Evolutionary conservation across 2,888 invertebrate species (phyloP), one percentile per base, ranked within the genome.

Genomic region (Diarsia rubi): DNA sequence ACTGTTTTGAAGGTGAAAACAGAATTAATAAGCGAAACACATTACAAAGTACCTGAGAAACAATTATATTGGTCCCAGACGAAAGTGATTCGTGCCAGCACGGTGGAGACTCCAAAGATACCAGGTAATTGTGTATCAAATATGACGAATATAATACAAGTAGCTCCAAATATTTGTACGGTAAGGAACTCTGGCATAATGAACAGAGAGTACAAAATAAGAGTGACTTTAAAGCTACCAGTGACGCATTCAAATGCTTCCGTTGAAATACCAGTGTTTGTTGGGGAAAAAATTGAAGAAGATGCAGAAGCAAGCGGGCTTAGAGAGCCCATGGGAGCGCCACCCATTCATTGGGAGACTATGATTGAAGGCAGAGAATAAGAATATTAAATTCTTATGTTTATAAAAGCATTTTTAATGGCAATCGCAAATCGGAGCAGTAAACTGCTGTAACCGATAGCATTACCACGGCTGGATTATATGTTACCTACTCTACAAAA

Each of bases 211-310:
- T 80, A 63, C 12, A 77, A 42, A n/a, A 2, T 83, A 24, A 77
- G 24, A 73, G 65, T 83, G 4, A 83, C 80, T n/a, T 31, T 83
- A n/a, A 76, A 57, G 31, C 21, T 77, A 19, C 83, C 83, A 16
- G 0, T 83, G 3, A 79, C 79, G 6, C 76, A 79, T 65, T 11
- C 60, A 14, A 83, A 83, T 70, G 65, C 60, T 3, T 75, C 52
- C 19, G 37, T 75, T 14, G 65, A 83, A 45, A 62, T 83, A 16
- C 80, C 83, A 16, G 52, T 83, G 5, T 80, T 73, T 52, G 54
- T 83, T 14, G 83, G 83, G 12, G 75, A 83, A 65, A 57, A 12
- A 37, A 5, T 47, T 52, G 45, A 16, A 44, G 37, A 11, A n/a
- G 44, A 1, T 21, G 16, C 12, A n/a, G 76, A 27, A 24, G n/a